Conservation (phyloP, 2,888 invertebrate genomes). For the Sarcophaga caerulescens region DNA sequence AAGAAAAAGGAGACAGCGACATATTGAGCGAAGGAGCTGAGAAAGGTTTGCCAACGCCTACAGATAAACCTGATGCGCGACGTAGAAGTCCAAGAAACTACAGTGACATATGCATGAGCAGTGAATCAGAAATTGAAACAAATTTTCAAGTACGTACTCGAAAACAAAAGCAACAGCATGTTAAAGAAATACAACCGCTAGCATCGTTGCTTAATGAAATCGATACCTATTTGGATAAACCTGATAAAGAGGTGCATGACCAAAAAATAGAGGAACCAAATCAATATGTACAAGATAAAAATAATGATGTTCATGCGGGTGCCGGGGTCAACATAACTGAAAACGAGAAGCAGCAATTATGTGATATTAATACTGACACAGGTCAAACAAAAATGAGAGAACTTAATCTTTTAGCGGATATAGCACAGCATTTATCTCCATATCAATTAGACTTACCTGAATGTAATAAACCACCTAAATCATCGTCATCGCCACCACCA, state of each 20-base stretch:
- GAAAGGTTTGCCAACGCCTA: background rate
- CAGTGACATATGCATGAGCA: conserved; percentile 36
- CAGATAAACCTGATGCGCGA: background rate
- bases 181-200: conserved; percentile 37
- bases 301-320: background rate
- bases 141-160: conserved; percentile 35
- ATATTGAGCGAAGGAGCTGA: background rate
- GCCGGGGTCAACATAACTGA: background rate
- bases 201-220: conserved; percentile 44
- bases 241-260: background rate
- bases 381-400: conserved; percentile 47
- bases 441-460: conserved; percentile 52
- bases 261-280: background rate
- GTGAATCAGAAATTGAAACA: conserved; percentile 46
- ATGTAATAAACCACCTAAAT: conserved; percentile 16
- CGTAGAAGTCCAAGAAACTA: background rate
- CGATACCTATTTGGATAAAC: conserved; percentile 46
- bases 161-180: conserved; percentile 19
- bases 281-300: background rate
- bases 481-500: background rate
- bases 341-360: conserved; percentile 18
- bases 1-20: conserved; percentile 32
- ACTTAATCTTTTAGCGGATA: conserved; percentile 55
- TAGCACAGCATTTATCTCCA: conserved; percentile 59
- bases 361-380: conserved; percentile 31